Evolutionary conservation across 64 coral and sea anemone species (phyloP).

Genomic region (Hydrozoanthus tunicans): DNA sequence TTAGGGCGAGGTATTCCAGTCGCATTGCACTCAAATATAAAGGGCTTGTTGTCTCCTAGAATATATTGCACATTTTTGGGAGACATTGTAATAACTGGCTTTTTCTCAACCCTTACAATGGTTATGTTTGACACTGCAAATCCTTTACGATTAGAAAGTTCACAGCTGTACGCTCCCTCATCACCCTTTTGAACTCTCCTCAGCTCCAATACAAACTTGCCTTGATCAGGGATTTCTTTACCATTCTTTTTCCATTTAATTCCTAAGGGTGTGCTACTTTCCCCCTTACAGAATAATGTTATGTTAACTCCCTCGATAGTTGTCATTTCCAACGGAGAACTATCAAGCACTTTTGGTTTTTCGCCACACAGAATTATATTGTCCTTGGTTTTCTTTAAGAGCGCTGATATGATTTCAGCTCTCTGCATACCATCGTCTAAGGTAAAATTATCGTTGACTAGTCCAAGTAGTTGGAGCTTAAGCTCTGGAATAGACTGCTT

Average conservation of each 20-base stretch:
- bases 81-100: conserved; percentile 21
- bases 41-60: neutral
- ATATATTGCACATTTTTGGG: conserved; percentile 5
- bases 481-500: conserved; percentile 11
- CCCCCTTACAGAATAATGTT: neutral
- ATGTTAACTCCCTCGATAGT: neutral
- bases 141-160: conserved; percentile 43
- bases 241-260: conserved; percentile 42
- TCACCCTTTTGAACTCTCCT: conserved; percentile 9
- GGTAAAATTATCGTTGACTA: neutral
- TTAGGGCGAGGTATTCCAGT: conserved; percentile 3
- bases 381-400: conserved; percentile 7
- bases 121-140: conserved; percentile 51
- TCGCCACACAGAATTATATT: conserved; percentile 26
- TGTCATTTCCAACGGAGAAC: conserved; percentile 8
- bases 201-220: neutral
- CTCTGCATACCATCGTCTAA: neutral
- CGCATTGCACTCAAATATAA: conserved; percentile 24
- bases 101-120: conserved; percentile 42
- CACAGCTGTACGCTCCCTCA: conserved; percentile 44
- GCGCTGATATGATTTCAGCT: neutral
- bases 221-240: neutral
- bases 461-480: neutral
- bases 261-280: neutral
- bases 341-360: conserved; percentile 3